Base-by-base conservation (phyloP, 2,797 vertebrate genomes). In the Phalloptychus januarius region DNA sequence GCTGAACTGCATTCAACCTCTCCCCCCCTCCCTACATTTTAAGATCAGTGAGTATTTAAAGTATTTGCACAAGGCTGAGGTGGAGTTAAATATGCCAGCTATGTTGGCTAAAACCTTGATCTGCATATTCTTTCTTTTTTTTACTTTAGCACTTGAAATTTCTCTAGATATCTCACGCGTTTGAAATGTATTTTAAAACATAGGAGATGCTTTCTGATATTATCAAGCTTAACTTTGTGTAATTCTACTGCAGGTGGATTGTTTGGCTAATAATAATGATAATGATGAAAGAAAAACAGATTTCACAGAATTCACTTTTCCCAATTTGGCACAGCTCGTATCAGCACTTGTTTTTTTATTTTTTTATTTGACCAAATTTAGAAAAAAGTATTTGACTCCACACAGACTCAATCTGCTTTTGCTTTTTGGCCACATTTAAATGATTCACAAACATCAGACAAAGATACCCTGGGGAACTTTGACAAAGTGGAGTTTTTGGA, bases 31-130 rank as follows among this genome's bases (percentile, higher is more conserved):
- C 1, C 33, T 58, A 63, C 48, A 81, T 76, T 72, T 77, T 20
- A 75, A 74, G 33, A 72, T 50, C 54, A 52, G 28, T 67, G 73
- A 67, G 78, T 40, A 86, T 85, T 72, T 82, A 23, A 80, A 75
- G 44, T 71, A 81, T 82, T 80, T 80, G 36, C 45, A 67, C 6
- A 40, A 81, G 75, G 75, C n/a, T 31, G 70, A 16, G 52, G 48
- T 11, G 1, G n/a, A 46, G 31, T 44, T 69, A 71, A 78, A 72
- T 33, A 45, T 52, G 7, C 15, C 20, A 48, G 13, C 74, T 44
- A 71, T 74, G 63, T 77, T 63, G 72, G 33, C 73, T 48, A 48
- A 20, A 74, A 33, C 72, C 71, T 74, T 74, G 36, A 61, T 74
- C 11, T 3, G 48, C 4, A n/a, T 33, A 44, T 71, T 71, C 4